Conservation (phyloP, 2,888 invertebrate genomes). For the Microctonus aethiopoides region DNA sequence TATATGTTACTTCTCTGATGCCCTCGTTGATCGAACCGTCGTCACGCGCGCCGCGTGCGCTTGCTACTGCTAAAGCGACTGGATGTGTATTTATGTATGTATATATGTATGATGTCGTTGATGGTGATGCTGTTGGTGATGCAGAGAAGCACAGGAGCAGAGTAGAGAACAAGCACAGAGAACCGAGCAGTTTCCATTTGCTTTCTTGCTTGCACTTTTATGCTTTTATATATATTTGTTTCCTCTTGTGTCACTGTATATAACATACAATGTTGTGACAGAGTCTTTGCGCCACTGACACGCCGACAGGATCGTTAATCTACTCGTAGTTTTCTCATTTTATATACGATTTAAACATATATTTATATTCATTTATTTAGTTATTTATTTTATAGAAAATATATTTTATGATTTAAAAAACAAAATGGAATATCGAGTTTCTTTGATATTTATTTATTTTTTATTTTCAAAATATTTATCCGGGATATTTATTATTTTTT, state of each 20-base stretch:
- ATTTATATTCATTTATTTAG: not conserved
- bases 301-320: constrained; percentile 11
- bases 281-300: constrained; percentile 10
- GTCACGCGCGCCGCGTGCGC: constrained; percentile 26
- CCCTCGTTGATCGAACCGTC: constrained; percentile 31
- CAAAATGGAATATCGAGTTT: not conserved
- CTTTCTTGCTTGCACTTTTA: not conserved
- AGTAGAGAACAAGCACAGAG: too few relatives aligned
- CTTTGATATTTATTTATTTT: not conserved
- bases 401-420: not conserved
- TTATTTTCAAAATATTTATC: too few relatives aligned
- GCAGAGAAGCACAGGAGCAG: too few relatives aligned
- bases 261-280: constrained; percentile 1
- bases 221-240: not conserved
- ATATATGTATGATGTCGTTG: constrained; percentile 32
- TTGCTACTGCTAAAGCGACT: constrained; percentile 43
- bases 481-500: too few relatives aligned
- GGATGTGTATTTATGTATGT: too few relatives aligned
- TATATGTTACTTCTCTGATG: constrained; percentile 14
- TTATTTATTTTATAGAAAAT: too few relatives aligned
- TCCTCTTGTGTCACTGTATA: not conserved
- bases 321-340: not conserved
- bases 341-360: not conserved
- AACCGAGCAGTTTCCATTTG: constrained; percentile 8
- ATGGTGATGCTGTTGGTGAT: constrained; percentile 9